A percentile compares a stretch with the other conserved stretches of the same genome.
Conservation (phyloP, 2,888 invertebrate genomes). For the Leptopilina drosophilae region DNA sequence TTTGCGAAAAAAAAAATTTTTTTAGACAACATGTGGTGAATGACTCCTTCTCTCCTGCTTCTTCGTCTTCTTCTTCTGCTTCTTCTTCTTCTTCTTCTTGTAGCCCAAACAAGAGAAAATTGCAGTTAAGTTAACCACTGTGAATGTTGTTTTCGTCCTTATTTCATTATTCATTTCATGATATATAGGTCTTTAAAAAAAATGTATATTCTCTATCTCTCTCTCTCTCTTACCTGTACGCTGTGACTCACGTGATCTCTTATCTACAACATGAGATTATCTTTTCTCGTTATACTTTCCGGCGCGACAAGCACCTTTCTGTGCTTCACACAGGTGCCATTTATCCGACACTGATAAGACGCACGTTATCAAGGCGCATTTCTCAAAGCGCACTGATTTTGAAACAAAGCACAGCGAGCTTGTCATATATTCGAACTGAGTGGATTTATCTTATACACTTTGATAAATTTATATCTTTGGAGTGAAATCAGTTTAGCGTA, state of each 20-base stretch:
- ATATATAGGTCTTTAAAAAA: background rate
- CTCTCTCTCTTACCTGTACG: background rate
- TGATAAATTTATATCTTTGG: too few species aligned
- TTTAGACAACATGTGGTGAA: slow-evolving; percentile 24
- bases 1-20: background rate
- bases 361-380: slow-evolving; percentile 27
- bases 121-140: slow-evolving; percentile 9
- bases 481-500: too few species aligned
- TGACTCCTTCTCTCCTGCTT: background rate
- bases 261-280: background rate
- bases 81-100: background rate
- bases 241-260: background rate
- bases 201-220: background rate
- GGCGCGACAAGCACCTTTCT: slow-evolving; percentile 13
- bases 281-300: background rate
- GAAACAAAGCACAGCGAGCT: slow-evolving; percentile 8
- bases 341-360: slow-evolving; percentile 29
- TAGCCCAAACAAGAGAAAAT: slow-evolving; percentile 17
- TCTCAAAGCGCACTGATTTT: background rate
- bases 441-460: too few species aligned
- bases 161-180: background rate
- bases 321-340: slow-evolving; percentile 30
- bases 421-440: too few species aligned
- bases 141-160: background rate
- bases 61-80: too few species aligned